Evolutionary conservation across 2,888 invertebrate species (phyloP).

Genomic region (Fragum sueziense): DNA sequence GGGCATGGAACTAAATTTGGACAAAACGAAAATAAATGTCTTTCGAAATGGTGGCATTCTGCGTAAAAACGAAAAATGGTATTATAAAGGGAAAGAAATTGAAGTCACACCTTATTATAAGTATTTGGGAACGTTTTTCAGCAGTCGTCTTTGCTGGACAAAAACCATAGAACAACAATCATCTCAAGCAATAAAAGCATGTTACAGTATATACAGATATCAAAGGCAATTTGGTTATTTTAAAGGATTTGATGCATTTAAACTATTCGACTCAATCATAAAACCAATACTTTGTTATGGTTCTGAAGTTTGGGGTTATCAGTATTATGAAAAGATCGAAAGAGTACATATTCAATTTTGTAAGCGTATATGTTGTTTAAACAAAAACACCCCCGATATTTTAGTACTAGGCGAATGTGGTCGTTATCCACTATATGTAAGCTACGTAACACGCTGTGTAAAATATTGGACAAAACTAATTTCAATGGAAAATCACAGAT

Average conservation of each 20-base stretch:
- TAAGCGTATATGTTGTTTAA: background rate
- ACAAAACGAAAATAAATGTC: background rate
- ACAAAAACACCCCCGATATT: background rate
- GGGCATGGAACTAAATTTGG: conserved; percentile 2
- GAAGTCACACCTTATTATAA: background rate
- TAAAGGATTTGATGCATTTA: background rate
- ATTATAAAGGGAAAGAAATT: background rate
- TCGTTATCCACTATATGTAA: background rate
- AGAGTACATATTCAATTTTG: background rate
- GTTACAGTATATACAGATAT: too few species aligned
- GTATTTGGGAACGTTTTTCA: conserved; percentile 1
- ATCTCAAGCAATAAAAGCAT: background rate
- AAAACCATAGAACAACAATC: background rate
- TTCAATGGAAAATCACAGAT: background rate
- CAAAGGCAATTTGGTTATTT: background rate
- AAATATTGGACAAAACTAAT: conserved; percentile 9
- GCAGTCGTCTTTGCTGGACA: background rate
- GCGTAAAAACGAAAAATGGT: background rate
- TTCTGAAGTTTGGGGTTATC: background rate
- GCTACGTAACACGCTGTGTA: background rate
- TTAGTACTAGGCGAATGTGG: background rate
- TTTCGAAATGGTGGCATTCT: conserved; percentile 3
- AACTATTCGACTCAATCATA: conserved; percentile 2
- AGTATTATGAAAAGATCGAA: too few species aligned
- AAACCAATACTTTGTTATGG: background rate